phyloP scores from a whole-genome alignment of 2,797 vertebrate species.

The Buceros bicornis region DNA sequence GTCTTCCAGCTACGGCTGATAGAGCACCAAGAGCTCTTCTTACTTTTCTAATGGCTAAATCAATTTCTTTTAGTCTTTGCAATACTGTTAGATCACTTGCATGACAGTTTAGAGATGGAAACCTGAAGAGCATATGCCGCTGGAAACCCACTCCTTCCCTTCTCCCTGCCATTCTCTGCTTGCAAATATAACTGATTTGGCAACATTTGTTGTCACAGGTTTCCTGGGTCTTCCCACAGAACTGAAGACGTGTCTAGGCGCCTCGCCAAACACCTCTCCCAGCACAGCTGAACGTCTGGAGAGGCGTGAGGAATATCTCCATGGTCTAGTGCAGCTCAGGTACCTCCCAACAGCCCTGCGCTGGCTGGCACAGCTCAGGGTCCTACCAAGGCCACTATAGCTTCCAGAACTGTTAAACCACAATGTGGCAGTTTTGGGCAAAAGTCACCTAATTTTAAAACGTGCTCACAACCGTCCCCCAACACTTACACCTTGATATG shows the following conservation, averaged over 20 bases:
- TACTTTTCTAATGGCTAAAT: slow-evolving; percentile 22
- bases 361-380: not conserved
- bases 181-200: not conserved
- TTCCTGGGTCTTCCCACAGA: not conserved
- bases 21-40: not conserved
- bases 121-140: not conserved
- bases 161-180: not conserved
- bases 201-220: not conserved
- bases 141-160: not conserved
- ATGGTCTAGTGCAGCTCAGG: not conserved
- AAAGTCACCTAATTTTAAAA: not conserved
- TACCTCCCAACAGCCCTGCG: not conserved
- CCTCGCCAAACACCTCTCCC: not conserved
- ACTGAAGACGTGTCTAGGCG: not conserved
- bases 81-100: not conserved
- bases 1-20: slow-evolving; percentile 4
- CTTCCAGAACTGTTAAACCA: not conserved
- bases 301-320: not conserved
- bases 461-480: not conserved
- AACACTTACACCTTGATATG: not conserved
- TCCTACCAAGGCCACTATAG: not conserved
- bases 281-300: not conserved
- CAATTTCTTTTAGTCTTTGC: slow-evolving; percentile 28
- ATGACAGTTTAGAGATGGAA: not conserved
- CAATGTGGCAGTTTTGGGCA: not conserved